phyloP scores from a whole-genome alignment of 2,113 vertebrate species.

The Meriones unguiculatus region DNA sequence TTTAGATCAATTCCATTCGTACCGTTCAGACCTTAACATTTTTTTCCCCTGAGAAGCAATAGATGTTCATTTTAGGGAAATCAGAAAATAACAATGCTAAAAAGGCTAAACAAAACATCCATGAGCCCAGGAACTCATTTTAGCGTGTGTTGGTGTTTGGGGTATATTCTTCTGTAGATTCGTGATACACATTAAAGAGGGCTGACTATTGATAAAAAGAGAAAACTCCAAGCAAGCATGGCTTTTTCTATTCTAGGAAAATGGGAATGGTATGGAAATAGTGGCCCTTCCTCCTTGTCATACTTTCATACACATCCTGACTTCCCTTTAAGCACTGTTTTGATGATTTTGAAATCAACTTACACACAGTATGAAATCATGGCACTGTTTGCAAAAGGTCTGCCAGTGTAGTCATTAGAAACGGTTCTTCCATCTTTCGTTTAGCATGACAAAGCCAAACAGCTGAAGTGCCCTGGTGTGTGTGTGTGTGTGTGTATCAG shows the following conservation, averaged over 20 bases:
- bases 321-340: not conserved
- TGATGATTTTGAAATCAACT: conserved; percentile 14
- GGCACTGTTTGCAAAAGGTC: conserved; percentile 21
- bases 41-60: not conserved
- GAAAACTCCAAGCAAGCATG: no score
- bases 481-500: not conserved
- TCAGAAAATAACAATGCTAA: not conserved
- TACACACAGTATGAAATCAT: not conserved
- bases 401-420: not conserved
- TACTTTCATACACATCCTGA: no score
- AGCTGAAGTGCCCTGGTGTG: not conserved
- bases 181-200: not conserved
- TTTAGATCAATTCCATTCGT: conserved; percentile 38
- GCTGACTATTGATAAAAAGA: no score
- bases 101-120: conserved; percentile 5
- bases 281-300: no score
- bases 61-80: not conserved
- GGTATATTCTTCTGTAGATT: not conserved
- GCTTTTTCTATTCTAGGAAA: no score
- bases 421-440: not conserved
- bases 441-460: not conserved
- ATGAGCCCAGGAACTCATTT: not conserved
- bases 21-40: not conserved
- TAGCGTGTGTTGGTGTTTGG: not conserved
- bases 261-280: no score